A percentile compares a stretch with the other conserved stretches of the same genome.
These are phyloP conservation scores for Phalacrocorax aristotelis DNA, from an alignment of 2,113 vertebrate species.

Conservation along the genomic window DNA sequence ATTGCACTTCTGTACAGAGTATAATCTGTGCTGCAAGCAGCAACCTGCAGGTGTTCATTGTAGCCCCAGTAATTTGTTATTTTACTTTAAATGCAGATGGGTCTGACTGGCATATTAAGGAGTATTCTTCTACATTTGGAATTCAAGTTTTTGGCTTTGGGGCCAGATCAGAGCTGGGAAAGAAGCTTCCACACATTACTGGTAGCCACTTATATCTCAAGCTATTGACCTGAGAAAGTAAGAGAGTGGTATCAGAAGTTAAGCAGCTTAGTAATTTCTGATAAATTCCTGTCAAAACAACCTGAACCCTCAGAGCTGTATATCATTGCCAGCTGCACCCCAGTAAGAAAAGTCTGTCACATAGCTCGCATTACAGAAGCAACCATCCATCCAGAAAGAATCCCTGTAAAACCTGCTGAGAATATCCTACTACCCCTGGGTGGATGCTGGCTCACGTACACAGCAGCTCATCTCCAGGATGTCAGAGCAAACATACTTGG, in stretches of 20 bases:
- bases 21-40: background rate
- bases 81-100: background rate
- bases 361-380: background rate
- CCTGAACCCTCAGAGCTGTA: background rate
- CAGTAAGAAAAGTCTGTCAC: background rate
- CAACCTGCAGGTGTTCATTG: background rate
- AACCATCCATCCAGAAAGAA: background rate
- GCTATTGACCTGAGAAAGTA: background rate
- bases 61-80: background rate
- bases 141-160: background rate
- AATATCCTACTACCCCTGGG: background rate
- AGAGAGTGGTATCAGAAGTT: background rate
- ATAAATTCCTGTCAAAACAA: background rate
- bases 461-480: background rate
- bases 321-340: background rate
- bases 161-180: background rate
- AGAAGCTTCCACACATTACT: background rate
- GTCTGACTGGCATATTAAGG: background rate
- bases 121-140: background rate
- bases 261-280: background rate
- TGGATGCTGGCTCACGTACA: background rate
- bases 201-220: background rate
- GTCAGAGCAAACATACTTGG: background rate
- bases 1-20: background rate
- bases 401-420: background rate